These are phyloP conservation scores for Arenicola marina DNA, from an alignment of 2,888 invertebrate genomes.

Conservation along the genomic window DNA sequence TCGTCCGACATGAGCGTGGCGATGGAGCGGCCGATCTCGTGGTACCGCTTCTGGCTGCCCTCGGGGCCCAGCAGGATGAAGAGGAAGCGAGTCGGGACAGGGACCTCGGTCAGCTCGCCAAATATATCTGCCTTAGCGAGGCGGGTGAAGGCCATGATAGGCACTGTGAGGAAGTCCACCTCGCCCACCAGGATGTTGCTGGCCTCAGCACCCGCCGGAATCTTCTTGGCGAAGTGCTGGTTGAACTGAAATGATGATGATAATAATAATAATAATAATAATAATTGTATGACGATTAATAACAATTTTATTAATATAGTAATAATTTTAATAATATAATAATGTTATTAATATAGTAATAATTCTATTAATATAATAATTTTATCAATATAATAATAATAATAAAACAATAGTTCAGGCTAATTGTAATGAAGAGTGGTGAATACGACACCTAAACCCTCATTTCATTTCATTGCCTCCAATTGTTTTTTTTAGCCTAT, in stretches of 20 bases:
- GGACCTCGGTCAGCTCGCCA: conserved; percentile 96
- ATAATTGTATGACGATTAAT: neutral
- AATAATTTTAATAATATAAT: neutral
- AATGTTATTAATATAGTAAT: too few species aligned
- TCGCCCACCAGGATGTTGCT: conserved; percentile 97
- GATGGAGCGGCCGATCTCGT: conserved; percentile 96
- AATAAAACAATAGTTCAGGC: too few species aligned
- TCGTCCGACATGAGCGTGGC: conserved; percentile 98
- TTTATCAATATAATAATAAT: too few species aligned
- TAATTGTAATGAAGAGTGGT: too few species aligned
- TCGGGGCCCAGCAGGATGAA: conserved; percentile 45
- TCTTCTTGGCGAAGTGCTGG: conserved; percentile 70
- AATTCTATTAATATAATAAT: too few species aligned
- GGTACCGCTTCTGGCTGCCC: conserved; percentile 66
- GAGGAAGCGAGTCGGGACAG: conserved; percentile 80
- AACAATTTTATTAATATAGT: neutral
- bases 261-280: too few species aligned
- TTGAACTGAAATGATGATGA: conserved; percentile 34
- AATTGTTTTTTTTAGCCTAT: too few species aligned
- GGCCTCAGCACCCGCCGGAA: conserved; percentile 94
- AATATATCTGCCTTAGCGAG: conserved; percentile 84
- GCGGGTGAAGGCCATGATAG: conserved; percentile 89
- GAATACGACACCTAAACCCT: too few species aligned
- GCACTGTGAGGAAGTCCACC: conserved; percentile 91
- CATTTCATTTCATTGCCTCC: too few species aligned